Evolutionary conservation across 1,140 invertebrate genomes (phyloP).

Genomic region (Cheumatopsyche charites): DNA sequence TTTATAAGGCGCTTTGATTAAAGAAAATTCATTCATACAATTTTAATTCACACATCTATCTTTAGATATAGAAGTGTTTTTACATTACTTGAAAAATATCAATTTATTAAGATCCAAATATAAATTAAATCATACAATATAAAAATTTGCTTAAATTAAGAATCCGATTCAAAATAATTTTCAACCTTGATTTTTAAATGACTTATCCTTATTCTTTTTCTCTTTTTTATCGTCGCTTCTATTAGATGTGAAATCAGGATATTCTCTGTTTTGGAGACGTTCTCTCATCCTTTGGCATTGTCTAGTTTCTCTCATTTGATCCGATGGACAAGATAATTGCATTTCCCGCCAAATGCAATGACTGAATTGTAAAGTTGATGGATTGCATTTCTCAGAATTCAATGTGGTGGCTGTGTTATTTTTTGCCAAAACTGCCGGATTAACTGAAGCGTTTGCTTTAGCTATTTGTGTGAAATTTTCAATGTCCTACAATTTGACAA

Average conservation of each 20-base stretch:
- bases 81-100: background rate
- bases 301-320: constrained; percentile 52
- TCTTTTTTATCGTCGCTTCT: background rate
- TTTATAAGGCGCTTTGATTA: too few species aligned
- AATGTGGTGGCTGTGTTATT: constrained; percentile 16
- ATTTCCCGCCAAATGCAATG: constrained; percentile 55
- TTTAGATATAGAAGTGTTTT: background rate
- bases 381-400: constrained; percentile 51
- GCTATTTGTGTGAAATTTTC: constrained; percentile 42
- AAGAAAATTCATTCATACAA: too few species aligned
- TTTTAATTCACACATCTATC: too few species aligned
- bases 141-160: too few species aligned
- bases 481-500: background rate
- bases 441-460: constrained; percentile 46
- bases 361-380: constrained; percentile 50
- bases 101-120: background rate
- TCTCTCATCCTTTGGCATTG: constrained; percentile 51
- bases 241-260: constrained; percentile 39
- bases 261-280: constrained; percentile 50
- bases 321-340: constrained; percentile 54
- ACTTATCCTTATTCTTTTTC: constrained; percentile 18
- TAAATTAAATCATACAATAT: background rate
- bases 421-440: background rate
- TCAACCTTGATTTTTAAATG: background rate
- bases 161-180: background rate